Conservation (phyloP, 2,113 vertebrate species). For the Notarius quadriscutis region DNA sequence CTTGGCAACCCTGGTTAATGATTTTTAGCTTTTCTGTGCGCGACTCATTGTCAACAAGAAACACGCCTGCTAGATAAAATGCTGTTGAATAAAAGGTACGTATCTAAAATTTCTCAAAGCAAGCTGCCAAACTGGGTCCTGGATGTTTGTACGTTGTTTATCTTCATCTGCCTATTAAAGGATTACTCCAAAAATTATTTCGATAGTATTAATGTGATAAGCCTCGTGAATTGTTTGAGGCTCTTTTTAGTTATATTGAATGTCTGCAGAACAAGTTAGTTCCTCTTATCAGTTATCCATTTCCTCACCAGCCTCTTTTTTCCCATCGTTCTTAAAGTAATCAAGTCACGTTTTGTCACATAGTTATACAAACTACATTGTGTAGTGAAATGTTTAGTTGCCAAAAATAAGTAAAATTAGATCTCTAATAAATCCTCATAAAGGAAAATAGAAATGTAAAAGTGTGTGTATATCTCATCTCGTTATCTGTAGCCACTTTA, state of each 20-base stretch:
- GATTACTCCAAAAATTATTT: background rate
- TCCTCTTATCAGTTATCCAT: background rate
- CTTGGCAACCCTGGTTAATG: conserved; percentile 3
- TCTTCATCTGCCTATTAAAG: background rate
- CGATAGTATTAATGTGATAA: background rate
- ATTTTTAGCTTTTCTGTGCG: background rate
- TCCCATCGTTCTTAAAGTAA: background rate
- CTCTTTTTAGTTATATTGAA: background rate
- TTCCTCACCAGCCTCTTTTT: background rate
- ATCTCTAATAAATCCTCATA: no score
- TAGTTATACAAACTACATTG: no score
- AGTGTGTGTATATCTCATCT: no score
- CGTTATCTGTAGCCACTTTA: no score
- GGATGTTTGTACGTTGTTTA: background rate
- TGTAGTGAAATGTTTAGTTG: no score
- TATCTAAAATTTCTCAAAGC: background rate
- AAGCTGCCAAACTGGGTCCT: background rate
- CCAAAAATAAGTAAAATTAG: no score
- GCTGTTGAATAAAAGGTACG: background rate
- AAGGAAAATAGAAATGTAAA: no score
- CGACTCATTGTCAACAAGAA: background rate
- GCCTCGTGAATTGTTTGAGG: background rate
- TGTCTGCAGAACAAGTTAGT: background rate
- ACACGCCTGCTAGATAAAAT: background rate
- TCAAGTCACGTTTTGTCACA: background rate